Conservation (phyloP, 2,113 vertebrate species). For the Rhodinocichla rosea region DNA sequence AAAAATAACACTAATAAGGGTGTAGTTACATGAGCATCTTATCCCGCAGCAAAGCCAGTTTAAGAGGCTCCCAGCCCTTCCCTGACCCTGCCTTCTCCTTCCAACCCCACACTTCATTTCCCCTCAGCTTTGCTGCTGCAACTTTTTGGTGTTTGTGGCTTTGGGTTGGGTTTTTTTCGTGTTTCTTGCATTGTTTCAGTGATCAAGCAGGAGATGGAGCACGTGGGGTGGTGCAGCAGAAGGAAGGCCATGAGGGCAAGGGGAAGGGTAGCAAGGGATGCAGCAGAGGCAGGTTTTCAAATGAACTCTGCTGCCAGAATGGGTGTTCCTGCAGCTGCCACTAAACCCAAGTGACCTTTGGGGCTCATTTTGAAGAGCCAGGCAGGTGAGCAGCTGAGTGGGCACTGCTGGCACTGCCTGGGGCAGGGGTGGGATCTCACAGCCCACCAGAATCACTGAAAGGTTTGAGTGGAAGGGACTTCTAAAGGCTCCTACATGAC, state of each 20-base stretch:
- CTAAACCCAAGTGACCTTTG: not conserved
- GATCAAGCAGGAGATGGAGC: not conserved
- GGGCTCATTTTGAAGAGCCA: not conserved
- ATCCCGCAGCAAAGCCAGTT: slow-evolving; percentile 51
- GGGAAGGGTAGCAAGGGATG: not conserved
- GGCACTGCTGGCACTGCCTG: not conserved
- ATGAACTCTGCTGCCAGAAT: not conserved
- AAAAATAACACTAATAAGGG: slow-evolving; percentile 68
- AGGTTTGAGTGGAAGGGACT: not conserved
- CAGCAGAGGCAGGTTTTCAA: not conserved
- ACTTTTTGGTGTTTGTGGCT: not conserved
- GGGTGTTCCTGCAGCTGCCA: not conserved
- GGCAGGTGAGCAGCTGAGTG: not conserved
- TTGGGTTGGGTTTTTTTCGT: not conserved
- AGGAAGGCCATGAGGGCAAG: not conserved
- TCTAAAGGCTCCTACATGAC: not conserved
- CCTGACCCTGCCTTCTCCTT: slow-evolving; percentile 52
- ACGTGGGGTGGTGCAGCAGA: not conserved
- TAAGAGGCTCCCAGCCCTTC: slow-evolving; percentile 63
- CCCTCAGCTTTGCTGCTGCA: not conserved
- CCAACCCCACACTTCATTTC: not conserved
- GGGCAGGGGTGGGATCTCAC: not conserved
- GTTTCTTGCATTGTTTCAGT: not conserved
- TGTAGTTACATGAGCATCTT: slow-evolving; percentile 67
- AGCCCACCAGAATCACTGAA: not conserved